Evolutionary conservation across 2,113 vertebrate genomes (phyloP).

Genomic region (Lonchura striata): DNA sequence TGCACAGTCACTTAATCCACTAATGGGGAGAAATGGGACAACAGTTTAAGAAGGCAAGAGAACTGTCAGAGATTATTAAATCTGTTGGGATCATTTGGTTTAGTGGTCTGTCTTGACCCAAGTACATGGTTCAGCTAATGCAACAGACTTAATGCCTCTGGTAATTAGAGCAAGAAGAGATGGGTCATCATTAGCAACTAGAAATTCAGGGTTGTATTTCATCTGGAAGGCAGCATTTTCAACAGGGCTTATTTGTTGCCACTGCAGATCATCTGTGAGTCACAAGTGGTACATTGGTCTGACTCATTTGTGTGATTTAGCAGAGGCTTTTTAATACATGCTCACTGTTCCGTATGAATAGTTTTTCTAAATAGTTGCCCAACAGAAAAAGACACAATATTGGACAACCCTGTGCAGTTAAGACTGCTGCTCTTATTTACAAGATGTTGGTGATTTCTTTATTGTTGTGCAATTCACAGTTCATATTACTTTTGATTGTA

Average conservation of each 20-base stretch:
- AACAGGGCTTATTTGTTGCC: constrained; percentile 4
- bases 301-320: constrained; percentile 47
- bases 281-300: neutral
- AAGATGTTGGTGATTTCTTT: neutral
- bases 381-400: neutral
- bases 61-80: constrained; percentile 52
- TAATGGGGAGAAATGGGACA: constrained; percentile 46
- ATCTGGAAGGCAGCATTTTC: constrained; percentile 38
- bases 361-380: constrained; percentile 10
- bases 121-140: constrained; percentile 34
- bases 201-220: constrained; percentile 39
- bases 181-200: constrained; percentile 38
- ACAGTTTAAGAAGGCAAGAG: constrained; percentile 55
- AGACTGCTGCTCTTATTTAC: neutral
- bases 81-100: constrained; percentile 28
- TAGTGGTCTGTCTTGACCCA: constrained; percentile 37
- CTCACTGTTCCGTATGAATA: constrained; percentile 8
- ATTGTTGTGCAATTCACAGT: neutral
- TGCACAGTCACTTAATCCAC: constrained; percentile 48
- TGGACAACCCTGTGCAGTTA: neutral
- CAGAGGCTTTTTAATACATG: neutral
- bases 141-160: constrained; percentile 41
- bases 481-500: neutral
- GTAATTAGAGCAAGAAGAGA: constrained; percentile 51
- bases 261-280: constrained; percentile 35